Conservation (phyloP, 37 sponge, comb jelly and placozoan genomes). For the Diacarnus erythraeanus region DNA sequence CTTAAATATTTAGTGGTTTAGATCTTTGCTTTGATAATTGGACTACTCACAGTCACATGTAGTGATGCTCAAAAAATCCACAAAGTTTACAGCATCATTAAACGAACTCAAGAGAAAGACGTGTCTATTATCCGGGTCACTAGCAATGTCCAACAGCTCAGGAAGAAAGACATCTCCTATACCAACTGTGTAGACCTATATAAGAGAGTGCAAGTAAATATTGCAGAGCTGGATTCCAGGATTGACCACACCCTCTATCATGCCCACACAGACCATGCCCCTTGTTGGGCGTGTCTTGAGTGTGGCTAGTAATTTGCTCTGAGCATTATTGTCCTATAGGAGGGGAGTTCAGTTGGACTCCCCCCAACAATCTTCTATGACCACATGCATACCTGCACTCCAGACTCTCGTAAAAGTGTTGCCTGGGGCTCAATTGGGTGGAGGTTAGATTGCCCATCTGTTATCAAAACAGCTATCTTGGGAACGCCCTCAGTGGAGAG, state of each 20-base stretch:
- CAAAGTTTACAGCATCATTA: conserved; percentile 64
- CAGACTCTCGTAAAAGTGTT: conserved; percentile 40
- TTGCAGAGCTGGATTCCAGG: too few species aligned
- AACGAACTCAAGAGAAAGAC: conserved; percentile 76
- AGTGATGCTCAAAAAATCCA: conserved; percentile 75
- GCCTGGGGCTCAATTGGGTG: conserved; percentile 31
- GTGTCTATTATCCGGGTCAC: conserved; percentile 69
- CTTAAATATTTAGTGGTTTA: too few species aligned
- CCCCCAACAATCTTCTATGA: too few species aligned
- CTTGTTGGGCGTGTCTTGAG: too few species aligned
- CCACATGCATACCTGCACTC: conserved; percentile 45
- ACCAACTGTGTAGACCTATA: conserved; percentile 75
- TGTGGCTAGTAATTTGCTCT: too few species aligned
- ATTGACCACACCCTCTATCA: too few species aligned
- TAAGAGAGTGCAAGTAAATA: too few species aligned
- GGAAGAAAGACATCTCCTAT: conserved; percentile 65
- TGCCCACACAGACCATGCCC: too few species aligned
- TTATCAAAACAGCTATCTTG: conserved; percentile 76
- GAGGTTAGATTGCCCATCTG: conserved; percentile 86
- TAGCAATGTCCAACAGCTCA: conserved; percentile 80
- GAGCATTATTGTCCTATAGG: too few species aligned
- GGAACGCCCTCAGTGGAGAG: conserved; percentile 73
- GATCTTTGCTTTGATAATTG: too few species aligned
- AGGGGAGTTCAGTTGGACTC: too few species aligned
- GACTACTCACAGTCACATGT: conserved; percentile 81